phyloP scores from a whole-genome alignment of 1,140 invertebrate species.

The Pseudomyrmex concolor region DNA sequence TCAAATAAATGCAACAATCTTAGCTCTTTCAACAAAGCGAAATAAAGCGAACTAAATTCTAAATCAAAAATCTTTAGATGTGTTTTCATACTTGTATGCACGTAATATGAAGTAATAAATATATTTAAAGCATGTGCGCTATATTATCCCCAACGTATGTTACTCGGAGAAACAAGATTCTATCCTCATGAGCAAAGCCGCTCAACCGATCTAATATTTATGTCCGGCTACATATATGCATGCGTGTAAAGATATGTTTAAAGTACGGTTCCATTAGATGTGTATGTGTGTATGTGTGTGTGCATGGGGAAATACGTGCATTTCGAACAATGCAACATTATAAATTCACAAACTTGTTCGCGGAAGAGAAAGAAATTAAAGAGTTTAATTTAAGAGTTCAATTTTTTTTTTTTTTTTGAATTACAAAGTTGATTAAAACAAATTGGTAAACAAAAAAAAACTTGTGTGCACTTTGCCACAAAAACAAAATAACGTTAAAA shows the following conservation, averaged over 20 bases:
- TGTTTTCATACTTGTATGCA: too few species aligned
- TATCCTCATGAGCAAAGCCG: slow-evolving; percentile 52
- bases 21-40: too few species aligned
- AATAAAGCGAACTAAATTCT: too few species aligned
- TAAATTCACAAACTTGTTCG: slow-evolving; percentile 20
- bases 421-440: too few species aligned
- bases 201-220: slow-evolving; percentile 62
- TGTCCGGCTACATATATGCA: slow-evolving; percentile 53
- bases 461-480: too few species aligned
- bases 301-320: background rate
- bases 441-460: too few species aligned
- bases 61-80: too few species aligned
- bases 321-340: slow-evolving; percentile 18
- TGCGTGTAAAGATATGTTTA: slow-evolving; percentile 51
- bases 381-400: too few species aligned
- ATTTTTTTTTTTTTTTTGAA: too few species aligned
- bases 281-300: too few species aligned
- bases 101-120: slow-evolving; percentile 4
- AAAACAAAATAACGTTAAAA: background rate
- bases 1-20: too few species aligned
- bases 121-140: slow-evolving; percentile 20
- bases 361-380: too few species aligned
- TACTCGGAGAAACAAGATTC: slow-evolving; percentile 10
- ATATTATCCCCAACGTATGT: background rate
- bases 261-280: slow-evolving; percentile 46